A percentile compares a stretch with the other conserved stretches of the same genome.
phyloP scores from a whole-genome alignment of 2,888 invertebrate species.

The Tachina fera region DNA sequence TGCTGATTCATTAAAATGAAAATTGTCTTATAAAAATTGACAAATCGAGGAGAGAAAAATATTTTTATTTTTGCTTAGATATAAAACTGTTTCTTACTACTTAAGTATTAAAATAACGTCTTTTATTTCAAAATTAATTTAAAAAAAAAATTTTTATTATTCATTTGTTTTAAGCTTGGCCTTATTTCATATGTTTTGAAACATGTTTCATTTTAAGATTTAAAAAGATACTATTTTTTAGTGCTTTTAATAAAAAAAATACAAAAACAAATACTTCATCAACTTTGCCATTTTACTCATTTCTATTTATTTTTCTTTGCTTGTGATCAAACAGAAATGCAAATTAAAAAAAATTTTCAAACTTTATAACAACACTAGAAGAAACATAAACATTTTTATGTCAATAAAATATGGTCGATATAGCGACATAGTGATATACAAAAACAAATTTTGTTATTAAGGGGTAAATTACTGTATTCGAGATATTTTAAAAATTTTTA shows the following conservation, averaged over 20 bases:
- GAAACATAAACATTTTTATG: not conserved
- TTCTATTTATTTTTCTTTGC: constrained; percentile 9
- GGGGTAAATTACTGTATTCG: no score
- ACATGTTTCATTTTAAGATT: not conserved
- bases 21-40: no score
- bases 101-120: no score
- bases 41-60: no score
- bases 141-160: not conserved
- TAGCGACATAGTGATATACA: not conserved
- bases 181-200: not conserved
- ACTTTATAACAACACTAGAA: not conserved
- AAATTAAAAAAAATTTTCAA: constrained; percentile 1
- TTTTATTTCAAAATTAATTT: not conserved
- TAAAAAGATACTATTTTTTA: constrained; percentile 4
- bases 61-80: no score
- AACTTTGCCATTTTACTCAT: not conserved
- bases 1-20: no score
- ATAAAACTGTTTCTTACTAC: no score
- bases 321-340: constrained; percentile 18
- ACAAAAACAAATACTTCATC: constrained; percentile 43
- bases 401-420: not conserved
- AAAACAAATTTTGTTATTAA: not conserved
- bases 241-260: constrained; percentile 1
- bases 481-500: no score
- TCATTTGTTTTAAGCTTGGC: not conserved